Evolutionary conservation across 2,888 invertebrate species (phyloP).

Genomic region (Maniola hyperantus): DNA sequence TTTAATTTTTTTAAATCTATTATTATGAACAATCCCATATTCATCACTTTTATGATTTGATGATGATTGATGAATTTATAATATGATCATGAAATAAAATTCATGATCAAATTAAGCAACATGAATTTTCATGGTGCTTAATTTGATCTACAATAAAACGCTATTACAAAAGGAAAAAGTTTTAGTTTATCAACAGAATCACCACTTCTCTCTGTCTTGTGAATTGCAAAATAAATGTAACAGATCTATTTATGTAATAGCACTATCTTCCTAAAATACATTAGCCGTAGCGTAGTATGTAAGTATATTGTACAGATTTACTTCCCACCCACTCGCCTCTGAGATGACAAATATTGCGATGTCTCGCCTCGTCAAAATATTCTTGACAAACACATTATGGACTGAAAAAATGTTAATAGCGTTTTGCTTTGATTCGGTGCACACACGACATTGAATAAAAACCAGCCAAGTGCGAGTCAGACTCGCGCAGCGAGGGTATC

Average conservation of each 20-base stretch:
- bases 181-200: background rate
- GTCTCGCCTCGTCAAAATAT: slow-evolving; percentile 44
- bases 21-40: too few species aligned
- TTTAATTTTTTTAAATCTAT: too few species aligned
- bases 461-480: too few species aligned
- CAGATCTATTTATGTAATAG: slow-evolving; percentile 17
- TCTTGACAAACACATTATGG: slow-evolving; percentile 24
- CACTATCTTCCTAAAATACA: slow-evolving; percentile 44
- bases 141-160: too few species aligned
- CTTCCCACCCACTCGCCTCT: slow-evolving; percentile 53
- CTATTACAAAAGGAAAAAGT: background rate
- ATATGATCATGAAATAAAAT: too few species aligned
- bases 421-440: slow-evolving; percentile 16
- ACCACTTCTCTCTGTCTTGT: background rate
- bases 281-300: slow-evolving; percentile 59
- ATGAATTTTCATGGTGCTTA: too few species aligned
- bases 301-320: slow-evolving; percentile 44
- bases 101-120: too few species aligned
- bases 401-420: slow-evolving; percentile 15
- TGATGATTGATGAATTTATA: too few species aligned
- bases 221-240: slow-evolving; percentile 17
- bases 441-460: slow-evolving; percentile 13
- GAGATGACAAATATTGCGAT: slow-evolving; percentile 53
- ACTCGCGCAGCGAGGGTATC: too few species aligned
- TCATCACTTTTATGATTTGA: too few species aligned